These are phyloP conservation scores for Rhinopomastus cyanomelas DNA, from an alignment of 2,113 vertebrate species.

Conservation along the genomic window DNA sequence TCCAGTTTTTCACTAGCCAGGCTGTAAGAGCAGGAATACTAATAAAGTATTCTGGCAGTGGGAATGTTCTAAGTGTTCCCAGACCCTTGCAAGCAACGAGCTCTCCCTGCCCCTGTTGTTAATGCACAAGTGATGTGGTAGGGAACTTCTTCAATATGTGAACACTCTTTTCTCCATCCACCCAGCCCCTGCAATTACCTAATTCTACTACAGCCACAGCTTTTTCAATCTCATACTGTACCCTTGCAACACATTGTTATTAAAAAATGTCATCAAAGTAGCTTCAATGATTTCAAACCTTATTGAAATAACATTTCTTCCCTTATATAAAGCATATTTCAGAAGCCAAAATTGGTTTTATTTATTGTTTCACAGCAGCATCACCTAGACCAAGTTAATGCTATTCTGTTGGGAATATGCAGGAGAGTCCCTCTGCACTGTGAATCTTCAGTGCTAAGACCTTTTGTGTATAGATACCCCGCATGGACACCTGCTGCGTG, in stretches of 20 bases:
- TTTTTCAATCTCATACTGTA: not conserved
- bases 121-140: slow-evolving; percentile 54
- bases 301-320: slow-evolving; percentile 13
- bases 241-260: not conserved
- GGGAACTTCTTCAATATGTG: slow-evolving; percentile 39
- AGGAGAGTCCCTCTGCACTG: not conserved
- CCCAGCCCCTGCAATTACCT: slow-evolving; percentile 16
- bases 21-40: slow-evolving; percentile 76
- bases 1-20: slow-evolving; percentile 74
- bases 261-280: slow-evolving; percentile 33
- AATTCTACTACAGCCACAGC: not conserved
- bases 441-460: not conserved
- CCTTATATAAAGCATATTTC: slow-evolving; percentile 53
- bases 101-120: slow-evolving; percentile 29
- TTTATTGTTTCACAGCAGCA: slow-evolving; percentile 60
- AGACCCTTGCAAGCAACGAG: slow-evolving; percentile 58
- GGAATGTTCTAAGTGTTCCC: slow-evolving; percentile 66
- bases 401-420: not conserved
- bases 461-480: not conserved
- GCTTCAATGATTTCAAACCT: no score
- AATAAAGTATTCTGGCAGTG: slow-evolving; percentile 69
- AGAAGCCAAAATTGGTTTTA: slow-evolving; percentile 54
- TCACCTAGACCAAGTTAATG: no score
- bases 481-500: not conserved
- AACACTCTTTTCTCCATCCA: slow-evolving; percentile 23